Evolutionary conservation across 2,797 vertebrate genomes (phyloP).

Genomic region (Lithobates sylvaticus): DNA sequence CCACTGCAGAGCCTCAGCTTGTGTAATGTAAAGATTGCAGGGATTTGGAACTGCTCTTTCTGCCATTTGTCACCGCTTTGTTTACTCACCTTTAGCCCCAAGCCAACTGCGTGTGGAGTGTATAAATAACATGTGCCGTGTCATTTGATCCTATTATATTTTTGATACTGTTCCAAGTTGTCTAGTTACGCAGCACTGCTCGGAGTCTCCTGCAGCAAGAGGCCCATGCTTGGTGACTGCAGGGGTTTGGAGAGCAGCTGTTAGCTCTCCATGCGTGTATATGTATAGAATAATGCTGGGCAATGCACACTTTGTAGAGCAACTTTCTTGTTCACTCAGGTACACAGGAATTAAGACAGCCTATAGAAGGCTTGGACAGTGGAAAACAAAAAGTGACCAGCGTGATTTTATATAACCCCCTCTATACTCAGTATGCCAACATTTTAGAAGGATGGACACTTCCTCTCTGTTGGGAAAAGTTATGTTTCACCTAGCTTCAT

Average conservation of each 20-base stretch:
- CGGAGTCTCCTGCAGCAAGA: background rate
- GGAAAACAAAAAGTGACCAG: no score
- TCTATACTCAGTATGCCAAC: no score
- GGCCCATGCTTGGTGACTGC: background rate
- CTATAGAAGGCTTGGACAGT: no score
- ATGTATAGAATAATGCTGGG: no score
- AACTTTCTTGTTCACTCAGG: no score
- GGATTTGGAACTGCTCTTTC: background rate
- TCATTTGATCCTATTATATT: conserved; percentile 48
- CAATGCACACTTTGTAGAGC: no score
- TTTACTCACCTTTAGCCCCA: conserved; percentile 29
- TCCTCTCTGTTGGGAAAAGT: no score
- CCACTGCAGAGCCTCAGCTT: background rate
- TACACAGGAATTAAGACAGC: no score
- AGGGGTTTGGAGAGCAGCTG: conserved; percentile 5
- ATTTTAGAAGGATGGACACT: no score
- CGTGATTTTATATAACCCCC: no score
- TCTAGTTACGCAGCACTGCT: conserved; percentile 10
- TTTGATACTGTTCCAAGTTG: background rate
- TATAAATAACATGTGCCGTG: conserved; percentile 45
- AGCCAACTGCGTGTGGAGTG: background rate
- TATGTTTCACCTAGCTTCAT: no score
- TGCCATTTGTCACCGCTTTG: conserved; percentile 1
- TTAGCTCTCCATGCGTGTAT: background rate
- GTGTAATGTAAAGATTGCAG: background rate